Evolutionary conservation across 2,113 vertebrate species (phyloP).

Genomic region (Lutjanus erythropterus): DNA sequence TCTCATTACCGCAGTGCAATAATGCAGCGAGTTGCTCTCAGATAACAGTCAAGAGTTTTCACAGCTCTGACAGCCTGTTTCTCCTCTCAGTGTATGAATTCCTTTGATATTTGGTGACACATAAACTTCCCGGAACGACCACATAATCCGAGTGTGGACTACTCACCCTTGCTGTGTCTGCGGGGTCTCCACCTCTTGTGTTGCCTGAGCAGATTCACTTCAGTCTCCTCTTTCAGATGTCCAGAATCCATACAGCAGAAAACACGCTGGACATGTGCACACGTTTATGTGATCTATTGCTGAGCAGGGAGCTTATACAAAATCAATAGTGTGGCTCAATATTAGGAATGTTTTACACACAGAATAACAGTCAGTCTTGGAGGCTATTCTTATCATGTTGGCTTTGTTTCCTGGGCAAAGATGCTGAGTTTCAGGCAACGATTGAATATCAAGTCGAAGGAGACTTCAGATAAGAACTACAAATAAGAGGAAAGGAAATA

Average conservation of each 20-base stretch:
- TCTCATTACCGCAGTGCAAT: conserved; percentile 58
- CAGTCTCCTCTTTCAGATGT: conserved; percentile 2
- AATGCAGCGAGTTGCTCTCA: conserved; percentile 45
- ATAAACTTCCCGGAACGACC: conserved; percentile 44
- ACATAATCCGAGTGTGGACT: conserved; percentile 11
- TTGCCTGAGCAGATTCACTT: conserved; percentile 29
- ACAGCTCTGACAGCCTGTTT: conserved; percentile 40
- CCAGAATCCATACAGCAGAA: conserved; percentile 29
- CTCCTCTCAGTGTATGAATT: conserved; percentile 22
- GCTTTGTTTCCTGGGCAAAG: conserved; percentile 33
- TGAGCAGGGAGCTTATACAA: conserved; percentile 9
- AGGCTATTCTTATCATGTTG: conserved; percentile 42
- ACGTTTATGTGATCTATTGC: conserved; percentile 6
- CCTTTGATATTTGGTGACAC: conserved; percentile 35
- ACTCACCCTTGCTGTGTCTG: conserved; percentile 13
- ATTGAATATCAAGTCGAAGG: conserved; percentile 45
- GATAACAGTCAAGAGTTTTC: conserved; percentile 57
- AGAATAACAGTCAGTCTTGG: conserved; percentile 18
- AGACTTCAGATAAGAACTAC: conserved; percentile 55
- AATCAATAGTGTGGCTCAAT: conserved; percentile 40
- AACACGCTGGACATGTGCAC: neutral
- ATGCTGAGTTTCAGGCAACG: conserved; percentile 14
- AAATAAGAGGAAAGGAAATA: conserved; percentile 45
- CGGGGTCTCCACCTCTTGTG: conserved; percentile 11
- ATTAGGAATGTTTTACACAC: neutral